Evolutionary conservation across 1,140 invertebrate genomes (phyloP).

Genomic region (Contarinia nasturtii): DNA sequence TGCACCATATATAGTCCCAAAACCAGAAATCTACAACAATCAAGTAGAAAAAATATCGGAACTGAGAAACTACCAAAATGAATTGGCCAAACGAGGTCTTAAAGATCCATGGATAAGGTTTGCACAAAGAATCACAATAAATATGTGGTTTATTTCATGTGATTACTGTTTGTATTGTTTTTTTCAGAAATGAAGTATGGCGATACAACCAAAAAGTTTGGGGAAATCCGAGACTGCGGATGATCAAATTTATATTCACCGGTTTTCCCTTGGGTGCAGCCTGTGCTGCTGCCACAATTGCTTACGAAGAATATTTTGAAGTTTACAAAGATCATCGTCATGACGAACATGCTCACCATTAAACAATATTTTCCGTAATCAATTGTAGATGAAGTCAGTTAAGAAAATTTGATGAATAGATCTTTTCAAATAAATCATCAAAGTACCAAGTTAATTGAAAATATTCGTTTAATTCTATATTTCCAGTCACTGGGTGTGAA

Average conservation of each 20-base stretch:
- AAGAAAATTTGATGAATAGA: no score
- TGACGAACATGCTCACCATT: no score
- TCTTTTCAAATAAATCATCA: no score
- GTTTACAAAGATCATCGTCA: no score
- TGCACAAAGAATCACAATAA: no score
- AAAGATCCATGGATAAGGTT: slow-evolving; percentile 70
- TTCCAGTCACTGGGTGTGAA: no score
- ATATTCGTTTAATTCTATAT: no score
- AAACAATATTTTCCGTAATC: no score
- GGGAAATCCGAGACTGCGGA: slow-evolving; percentile 19
- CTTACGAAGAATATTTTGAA: slow-evolving; percentile 19
- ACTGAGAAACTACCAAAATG: slow-evolving; percentile 35
- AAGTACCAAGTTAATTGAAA: no score
- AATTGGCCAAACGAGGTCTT: slow-evolving; percentile 44
- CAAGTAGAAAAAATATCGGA: slow-evolving; percentile 43
- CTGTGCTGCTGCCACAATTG: slow-evolving; percentile 41
- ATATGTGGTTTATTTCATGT: no score
- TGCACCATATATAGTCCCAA: slow-evolving; percentile 37
- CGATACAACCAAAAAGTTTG: slow-evolving; percentile 34
- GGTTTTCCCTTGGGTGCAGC: slow-evolving; percentile 41
- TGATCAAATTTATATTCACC: slow-evolving; percentile 25
- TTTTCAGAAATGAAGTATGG: slow-evolving; percentile 61
- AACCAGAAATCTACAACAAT: slow-evolving; percentile 39
- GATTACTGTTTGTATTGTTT: slow-evolving; percentile 4
- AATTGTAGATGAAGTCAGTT: no score